phyloP scores from a whole-genome alignment of 2,113 vertebrate genomes.

The Hypomesus transpacificus region DNA sequence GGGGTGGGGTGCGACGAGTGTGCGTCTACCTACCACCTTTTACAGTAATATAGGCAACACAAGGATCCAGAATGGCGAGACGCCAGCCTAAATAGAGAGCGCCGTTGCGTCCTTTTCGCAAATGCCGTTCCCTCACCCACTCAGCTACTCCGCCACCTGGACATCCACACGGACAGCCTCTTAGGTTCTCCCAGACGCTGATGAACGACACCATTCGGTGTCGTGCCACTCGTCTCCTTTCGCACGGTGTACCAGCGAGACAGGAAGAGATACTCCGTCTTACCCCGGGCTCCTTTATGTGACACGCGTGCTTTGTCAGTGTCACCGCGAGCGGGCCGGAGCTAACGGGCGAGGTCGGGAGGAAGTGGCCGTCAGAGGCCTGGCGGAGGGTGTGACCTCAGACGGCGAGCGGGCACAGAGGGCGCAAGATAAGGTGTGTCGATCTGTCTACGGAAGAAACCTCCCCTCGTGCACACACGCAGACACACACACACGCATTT shows the following conservation, averaged over 20 bases:
- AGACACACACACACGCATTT: constrained; percentile 33
- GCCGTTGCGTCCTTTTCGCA: constrained; percentile 70
- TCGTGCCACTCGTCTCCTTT: constrained; percentile 48
- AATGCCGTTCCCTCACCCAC: constrained; percentile 70
- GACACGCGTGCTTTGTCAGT: constrained; percentile 68
- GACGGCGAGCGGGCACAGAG: constrained; percentile 57
- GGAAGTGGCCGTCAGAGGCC: constrained; percentile 36
- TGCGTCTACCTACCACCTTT: not conserved
- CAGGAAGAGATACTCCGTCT: constrained; percentile 56
- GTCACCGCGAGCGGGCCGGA: constrained; percentile 55
- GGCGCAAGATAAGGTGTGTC: constrained; percentile 68
- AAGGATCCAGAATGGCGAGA: constrained; percentile 4
- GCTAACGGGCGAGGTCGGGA: constrained; percentile 61
- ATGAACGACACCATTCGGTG: constrained; percentile 57
- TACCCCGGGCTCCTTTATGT: constrained; percentile 59
- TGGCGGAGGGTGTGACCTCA: constrained; percentile 37
- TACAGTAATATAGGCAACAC: not conserved
- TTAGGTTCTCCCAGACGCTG: constrained; percentile 53
- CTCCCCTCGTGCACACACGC: not conserved
- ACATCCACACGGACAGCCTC: constrained; percentile 52
- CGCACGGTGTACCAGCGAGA: constrained; percentile 34
- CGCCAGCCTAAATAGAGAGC: constrained; percentile 29
- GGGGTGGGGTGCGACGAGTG: constrained; percentile 35
- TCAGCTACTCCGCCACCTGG: constrained; percentile 72
- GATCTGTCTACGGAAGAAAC: constrained; percentile 64